These are phyloP conservation scores for Lanius collurio DNA, from an alignment of 2,113 vertebrate genomes.

Conservation along the genomic window DNA sequence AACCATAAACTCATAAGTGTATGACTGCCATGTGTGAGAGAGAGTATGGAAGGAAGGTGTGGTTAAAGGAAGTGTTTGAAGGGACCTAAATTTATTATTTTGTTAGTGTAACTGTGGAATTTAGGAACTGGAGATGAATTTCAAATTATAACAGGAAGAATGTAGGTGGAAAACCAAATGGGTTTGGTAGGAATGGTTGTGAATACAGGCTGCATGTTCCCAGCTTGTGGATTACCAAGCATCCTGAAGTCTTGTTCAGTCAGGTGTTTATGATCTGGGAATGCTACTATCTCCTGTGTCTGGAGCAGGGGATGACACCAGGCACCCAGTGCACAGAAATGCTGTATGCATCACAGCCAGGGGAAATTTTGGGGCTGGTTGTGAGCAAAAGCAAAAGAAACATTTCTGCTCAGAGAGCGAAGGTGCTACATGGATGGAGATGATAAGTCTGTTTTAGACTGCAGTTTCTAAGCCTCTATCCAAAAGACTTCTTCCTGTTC, in stretches of 20 bases:
- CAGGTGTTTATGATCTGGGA: neutral
- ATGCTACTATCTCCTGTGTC: neutral
- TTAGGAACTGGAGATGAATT: neutral
- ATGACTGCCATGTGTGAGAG: neutral
- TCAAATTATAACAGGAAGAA: neutral
- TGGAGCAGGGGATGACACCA: neutral
- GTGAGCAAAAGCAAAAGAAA: neutral
- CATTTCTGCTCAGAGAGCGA: neutral
- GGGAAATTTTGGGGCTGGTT: neutral
- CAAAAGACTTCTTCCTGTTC: neutral
- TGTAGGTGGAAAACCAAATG: neutral
- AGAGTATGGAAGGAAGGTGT: neutral
- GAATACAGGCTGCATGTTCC: neutral
- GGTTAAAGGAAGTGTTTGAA: neutral
- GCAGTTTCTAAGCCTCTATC: neutral
- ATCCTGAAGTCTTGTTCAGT: neutral
- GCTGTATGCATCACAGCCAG: fast-evolving
- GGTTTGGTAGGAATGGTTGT: neutral
- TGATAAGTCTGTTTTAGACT: neutral
- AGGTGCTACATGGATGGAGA: neutral
- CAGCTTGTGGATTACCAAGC: neutral
- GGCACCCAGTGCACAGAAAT: neutral
- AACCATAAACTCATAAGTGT: neutral
- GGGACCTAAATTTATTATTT: neutral
- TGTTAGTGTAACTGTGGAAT: neutral